phyloP scores from a whole-genome alignment of 2,797 vertebrate species.

The Morus bassanus region DNA sequence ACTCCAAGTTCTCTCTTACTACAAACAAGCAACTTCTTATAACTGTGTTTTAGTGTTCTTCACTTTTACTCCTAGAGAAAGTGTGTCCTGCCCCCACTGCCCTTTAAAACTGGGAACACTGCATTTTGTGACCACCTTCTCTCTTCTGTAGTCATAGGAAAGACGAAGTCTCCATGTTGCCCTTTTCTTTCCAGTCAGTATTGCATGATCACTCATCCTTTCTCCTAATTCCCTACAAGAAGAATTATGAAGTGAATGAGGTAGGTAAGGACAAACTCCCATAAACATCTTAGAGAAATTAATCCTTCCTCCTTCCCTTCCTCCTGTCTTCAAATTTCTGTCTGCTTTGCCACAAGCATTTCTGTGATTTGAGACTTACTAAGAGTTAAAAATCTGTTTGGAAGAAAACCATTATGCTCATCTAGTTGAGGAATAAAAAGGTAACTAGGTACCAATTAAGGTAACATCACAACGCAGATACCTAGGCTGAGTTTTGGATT shows the following conservation, averaged over 20 bases:
- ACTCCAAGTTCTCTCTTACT: background rate
- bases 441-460: background rate
- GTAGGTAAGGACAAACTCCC: background rate
- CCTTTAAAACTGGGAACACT: background rate
- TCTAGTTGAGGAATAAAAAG: background rate
- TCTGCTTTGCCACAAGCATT: background rate
- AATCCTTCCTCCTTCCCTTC: background rate
- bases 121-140: background rate
- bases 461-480: background rate
- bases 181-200: background rate
- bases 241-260: background rate
- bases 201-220: background rate
- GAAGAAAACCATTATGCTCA: background rate
- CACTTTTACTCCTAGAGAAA: background rate
- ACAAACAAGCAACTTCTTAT: background rate
- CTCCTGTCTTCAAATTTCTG: background rate
- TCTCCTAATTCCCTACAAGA: background rate
- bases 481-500: background rate
- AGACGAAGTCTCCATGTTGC: background rate
- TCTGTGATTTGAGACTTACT: background rate
- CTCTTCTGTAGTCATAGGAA: background rate
- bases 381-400: background rate
- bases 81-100: accelerated
- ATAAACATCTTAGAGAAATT: background rate
- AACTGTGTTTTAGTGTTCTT: background rate